phyloP scores from a whole-genome alignment of 2,888 invertebrate genomes.

The Halictus ligatus region DNA sequence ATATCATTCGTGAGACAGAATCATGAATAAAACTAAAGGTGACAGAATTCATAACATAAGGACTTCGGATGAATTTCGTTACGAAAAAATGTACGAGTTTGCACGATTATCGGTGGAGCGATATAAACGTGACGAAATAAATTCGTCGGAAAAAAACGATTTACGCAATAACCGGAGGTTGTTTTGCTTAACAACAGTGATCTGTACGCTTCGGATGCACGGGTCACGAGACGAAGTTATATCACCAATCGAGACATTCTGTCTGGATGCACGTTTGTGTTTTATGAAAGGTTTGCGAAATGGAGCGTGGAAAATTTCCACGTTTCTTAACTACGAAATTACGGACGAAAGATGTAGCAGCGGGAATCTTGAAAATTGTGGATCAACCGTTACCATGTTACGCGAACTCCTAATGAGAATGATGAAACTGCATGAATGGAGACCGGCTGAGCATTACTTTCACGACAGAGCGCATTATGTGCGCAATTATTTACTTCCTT shows the following conservation, averaged over 20 bases:
- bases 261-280: neutral
- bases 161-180: constrained; percentile 3
- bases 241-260: neutral
- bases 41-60: neutral
- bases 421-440: neutral
- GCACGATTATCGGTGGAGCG: neutral
- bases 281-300: neutral
- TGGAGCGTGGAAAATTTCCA: constrained; percentile 2
- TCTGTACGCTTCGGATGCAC: neutral
- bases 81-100: neutral
- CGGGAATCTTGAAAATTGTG: neutral
- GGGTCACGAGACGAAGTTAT: neutral
- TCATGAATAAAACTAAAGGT: neutral
- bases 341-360: neutral
- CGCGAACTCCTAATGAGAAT: neutral
- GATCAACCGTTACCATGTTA: constrained; percentile 11
- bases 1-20: neutral
- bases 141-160: neutral
- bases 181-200: neutral
- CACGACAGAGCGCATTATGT: neutral
- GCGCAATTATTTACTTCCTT: neutral
- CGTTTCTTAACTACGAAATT: constrained; percentile 1
- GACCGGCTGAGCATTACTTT: neutral
- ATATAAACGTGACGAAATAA: constrained; percentile 13
- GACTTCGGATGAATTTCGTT: neutral